Percentiles rank a stretch among this genome's conserved stretches.
phyloP scores from a whole-genome alignment of 1,140 invertebrate genomes.

The Drosophila jambulina region DNA sequence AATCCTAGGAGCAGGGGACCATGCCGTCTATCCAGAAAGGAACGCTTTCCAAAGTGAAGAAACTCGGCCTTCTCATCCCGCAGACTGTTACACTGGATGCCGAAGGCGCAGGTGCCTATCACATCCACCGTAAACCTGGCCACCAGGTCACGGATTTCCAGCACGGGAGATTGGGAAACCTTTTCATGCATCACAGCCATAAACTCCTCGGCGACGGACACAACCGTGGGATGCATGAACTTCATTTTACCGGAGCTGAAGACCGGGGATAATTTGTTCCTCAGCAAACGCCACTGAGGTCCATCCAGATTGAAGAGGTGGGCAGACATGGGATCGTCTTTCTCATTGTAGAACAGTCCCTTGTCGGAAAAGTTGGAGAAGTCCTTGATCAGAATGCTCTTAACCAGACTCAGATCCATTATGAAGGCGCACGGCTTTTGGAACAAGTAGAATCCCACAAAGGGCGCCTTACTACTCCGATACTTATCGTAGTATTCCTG shows the following conservation, averaged over 20 bases:
- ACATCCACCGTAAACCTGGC: conserved; percentile 78
- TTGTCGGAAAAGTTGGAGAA: conserved; percentile 86
- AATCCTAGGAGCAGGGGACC: not conserved
- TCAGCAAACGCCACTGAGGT: conserved; percentile 86
- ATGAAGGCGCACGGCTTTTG: conserved; percentile 85
- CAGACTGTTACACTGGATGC: conserved; percentile 87
- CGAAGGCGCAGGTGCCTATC: conserved; percentile 88
- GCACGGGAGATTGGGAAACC: not conserved
- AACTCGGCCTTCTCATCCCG: conserved; percentile 86
- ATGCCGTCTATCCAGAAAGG: conserved; percentile 43
- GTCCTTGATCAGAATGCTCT: conserved; percentile 87
- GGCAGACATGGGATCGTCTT: conserved; percentile 85
- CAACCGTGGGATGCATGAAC: conserved; percentile 85
- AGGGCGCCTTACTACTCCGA: conserved; percentile 51
- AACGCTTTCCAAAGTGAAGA: conserved; percentile 41
- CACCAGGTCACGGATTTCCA: conserved; percentile 68
- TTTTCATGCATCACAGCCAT: conserved; percentile 40
- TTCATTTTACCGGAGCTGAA: conserved; percentile 87
- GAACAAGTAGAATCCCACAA: conserved; percentile 82
- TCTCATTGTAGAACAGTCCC: conserved; percentile 84
- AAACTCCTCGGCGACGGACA: conserved; percentile 54
- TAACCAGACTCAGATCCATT: conserved; percentile 87
- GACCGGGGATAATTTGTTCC: conserved; percentile 86
- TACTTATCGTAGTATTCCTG: conserved; percentile 72
- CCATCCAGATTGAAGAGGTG: conserved; percentile 85